A percentile compares a stretch with the other conserved stretches of the same genome.
Evolutionary conservation across 2,888 invertebrate species (phyloP).

Genomic region (Cylloceria caligata): DNA sequence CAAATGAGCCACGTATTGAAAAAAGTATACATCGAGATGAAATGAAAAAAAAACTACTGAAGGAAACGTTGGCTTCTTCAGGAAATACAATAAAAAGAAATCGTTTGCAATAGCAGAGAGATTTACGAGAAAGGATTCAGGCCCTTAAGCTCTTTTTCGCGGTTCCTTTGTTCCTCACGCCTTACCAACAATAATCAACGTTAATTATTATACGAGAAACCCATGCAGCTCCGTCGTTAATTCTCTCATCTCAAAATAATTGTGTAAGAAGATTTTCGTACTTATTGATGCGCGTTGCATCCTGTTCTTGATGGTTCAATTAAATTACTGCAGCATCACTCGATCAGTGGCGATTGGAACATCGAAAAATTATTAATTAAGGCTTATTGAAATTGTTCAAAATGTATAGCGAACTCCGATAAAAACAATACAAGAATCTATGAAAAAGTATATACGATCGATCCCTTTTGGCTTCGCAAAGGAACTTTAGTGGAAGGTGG

Average conservation of each 20-base stretch:
- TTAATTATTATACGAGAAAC: slow-evolving; percentile 35
- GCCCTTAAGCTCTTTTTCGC: slow-evolving; percentile 23
- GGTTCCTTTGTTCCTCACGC: slow-evolving; percentile 45
- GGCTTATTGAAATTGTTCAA: not conserved
- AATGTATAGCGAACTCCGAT: no score
- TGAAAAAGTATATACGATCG: no score
- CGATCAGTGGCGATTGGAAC: not conserved
- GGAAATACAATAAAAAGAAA: slow-evolving; percentile 15
- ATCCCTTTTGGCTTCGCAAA: no score
- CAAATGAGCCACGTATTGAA: slow-evolving; percentile 52
- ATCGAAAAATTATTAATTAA: not conserved
- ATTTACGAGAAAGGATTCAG: slow-evolving; percentile 33
- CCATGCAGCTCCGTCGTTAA: not conserved
- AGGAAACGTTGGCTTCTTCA: slow-evolving; percentile 4
- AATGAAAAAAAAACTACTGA: slow-evolving; percentile 7
- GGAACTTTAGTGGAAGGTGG: no score
- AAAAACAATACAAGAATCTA: no score
- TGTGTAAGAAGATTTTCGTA: not conserved
- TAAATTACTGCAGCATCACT: not conserved
- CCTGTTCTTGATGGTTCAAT: not conserved
- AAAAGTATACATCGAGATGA: slow-evolving; percentile 29
- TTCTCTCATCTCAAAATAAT: slow-evolving; percentile 32
- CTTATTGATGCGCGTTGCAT: not conserved
- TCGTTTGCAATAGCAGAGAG: slow-evolving; percentile 2
- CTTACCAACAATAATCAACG: slow-evolving; percentile 37